phyloP scores from a whole-genome alignment of 2,888 invertebrate species.

The Tineola bisselliella region DNA sequence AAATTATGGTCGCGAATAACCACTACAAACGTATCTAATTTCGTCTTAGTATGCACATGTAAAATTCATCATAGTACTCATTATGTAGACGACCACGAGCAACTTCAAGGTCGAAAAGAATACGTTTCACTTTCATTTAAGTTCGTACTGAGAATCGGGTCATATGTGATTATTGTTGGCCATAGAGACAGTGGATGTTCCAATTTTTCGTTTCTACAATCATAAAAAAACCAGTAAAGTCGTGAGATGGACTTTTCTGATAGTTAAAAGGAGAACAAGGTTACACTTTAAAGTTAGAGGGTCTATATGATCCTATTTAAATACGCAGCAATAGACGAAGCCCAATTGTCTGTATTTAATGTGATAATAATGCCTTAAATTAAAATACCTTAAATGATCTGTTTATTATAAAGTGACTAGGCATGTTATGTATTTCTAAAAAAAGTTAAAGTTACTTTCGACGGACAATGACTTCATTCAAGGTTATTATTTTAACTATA shows the following conservation, averaged over 20 bases:
- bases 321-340: background rate
- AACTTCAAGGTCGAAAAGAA: background rate
- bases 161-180: background rate
- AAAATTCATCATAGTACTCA: background rate
- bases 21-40: too few relatives aligned
- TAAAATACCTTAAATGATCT: too few relatives aligned
- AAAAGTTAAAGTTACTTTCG: background rate
- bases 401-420: background rate
- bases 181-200: constrained; percentile 4
- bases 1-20: too few relatives aligned
- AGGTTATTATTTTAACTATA: background rate
- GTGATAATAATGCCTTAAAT: too few relatives aligned
- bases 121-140: constrained; percentile 8
- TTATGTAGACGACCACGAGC: background rate
- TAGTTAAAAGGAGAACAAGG: background rate
- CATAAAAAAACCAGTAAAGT: background rate
- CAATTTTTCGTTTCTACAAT: background rate
- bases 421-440: background rate
- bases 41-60: too few relatives aligned
- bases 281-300: background rate
- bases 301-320: background rate
- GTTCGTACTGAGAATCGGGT: background rate
- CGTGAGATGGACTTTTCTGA: constrained; percentile 2
- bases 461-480: constrained; percentile 1
- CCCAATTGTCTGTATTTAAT: too few relatives aligned